Evolutionary conservation across 2,113 vertebrate genomes (phyloP).

Genomic region (Bubo bubo): DNA sequence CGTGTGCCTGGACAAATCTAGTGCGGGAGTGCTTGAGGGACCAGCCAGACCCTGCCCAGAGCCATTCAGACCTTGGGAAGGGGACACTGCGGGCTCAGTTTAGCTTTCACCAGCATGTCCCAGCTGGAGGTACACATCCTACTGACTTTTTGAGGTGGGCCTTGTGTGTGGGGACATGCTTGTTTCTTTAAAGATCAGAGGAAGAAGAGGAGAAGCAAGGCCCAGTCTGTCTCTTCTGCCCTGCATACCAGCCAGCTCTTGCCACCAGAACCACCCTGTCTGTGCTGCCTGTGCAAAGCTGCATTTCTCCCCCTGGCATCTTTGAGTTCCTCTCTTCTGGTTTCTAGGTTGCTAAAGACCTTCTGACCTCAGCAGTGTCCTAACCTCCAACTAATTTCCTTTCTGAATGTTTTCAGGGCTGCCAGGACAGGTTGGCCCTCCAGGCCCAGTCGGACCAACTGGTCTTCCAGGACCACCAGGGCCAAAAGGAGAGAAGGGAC

Average conservation of each 20-base stretch:
- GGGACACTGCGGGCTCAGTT: neutral
- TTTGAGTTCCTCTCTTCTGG: neutral
- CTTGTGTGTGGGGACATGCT: accelerated
- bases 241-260: neutral
- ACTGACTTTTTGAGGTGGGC: neutral
- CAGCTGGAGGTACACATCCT: neutral
- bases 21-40: neutral
- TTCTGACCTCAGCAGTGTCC: neutral
- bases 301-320: neutral
- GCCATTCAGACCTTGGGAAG: neutral
- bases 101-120: neutral
- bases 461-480: constrained; percentile 74
- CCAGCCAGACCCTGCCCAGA: neutral
- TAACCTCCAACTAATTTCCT: neutral
- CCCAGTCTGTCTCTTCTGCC: neutral
- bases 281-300: neutral
- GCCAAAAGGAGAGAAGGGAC: constrained; percentile 79
- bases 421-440: constrained; percentile 75
- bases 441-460: constrained; percentile 71
- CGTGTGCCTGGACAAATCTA: neutral
- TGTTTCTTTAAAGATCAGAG: neutral
- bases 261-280: neutral
- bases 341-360: neutral
- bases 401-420: constrained; percentile 61
- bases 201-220: neutral